Evolutionary conservation across 92 coral and sea anemone genomes (phyloP).

Genomic region (Porites rus): DNA sequence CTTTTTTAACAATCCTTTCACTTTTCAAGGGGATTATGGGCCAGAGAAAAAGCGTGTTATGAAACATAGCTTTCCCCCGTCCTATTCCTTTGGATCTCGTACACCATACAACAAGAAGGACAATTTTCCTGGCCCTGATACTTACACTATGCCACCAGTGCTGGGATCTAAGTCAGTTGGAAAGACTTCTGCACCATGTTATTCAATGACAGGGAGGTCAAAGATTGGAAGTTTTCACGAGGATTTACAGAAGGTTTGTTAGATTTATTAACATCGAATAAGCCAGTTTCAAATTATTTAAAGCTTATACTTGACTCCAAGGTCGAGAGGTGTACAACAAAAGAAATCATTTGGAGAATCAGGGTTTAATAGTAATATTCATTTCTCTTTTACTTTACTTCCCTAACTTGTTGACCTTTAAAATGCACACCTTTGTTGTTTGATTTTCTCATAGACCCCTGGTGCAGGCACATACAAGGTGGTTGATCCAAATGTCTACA

Average conservation of each 20-base stretch:
- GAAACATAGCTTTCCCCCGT: slow-evolving; percentile 82
- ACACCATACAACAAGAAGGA: slow-evolving; percentile 79
- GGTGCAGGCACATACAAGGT: slow-evolving; percentile 99
- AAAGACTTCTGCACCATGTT: slow-evolving; percentile 86
- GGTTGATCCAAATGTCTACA: slow-evolving; percentile 78
- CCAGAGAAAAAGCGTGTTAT: slow-evolving; percentile 83
- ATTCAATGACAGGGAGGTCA: slow-evolving; percentile 86
- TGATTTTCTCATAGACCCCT: slow-evolving; percentile 76
- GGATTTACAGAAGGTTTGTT: slow-evolving; percentile 87
- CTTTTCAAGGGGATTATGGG: slow-evolving; percentile 79
- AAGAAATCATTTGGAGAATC: too few species aligned
- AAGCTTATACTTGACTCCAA: too few species aligned
- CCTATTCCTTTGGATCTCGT: slow-evolving; percentile 95
- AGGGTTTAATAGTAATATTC: too few species aligned
- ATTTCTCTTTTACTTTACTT: too few species aligned
- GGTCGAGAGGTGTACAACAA: too few species aligned
- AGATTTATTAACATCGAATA: background rate
- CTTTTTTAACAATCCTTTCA: background rate
- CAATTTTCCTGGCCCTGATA: slow-evolving; percentile 90
- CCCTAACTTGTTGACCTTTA: too few species aligned
- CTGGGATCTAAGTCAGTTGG: slow-evolving; percentile 95
- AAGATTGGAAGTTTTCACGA: slow-evolving; percentile 99
- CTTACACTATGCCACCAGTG: slow-evolving; percentile 74
- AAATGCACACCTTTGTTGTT: background rate
- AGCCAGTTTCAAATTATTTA: too few species aligned